phyloP scores from a whole-genome alignment of 2,113 vertebrate species.

The Oreotrochilus melanogaster region DNA sequence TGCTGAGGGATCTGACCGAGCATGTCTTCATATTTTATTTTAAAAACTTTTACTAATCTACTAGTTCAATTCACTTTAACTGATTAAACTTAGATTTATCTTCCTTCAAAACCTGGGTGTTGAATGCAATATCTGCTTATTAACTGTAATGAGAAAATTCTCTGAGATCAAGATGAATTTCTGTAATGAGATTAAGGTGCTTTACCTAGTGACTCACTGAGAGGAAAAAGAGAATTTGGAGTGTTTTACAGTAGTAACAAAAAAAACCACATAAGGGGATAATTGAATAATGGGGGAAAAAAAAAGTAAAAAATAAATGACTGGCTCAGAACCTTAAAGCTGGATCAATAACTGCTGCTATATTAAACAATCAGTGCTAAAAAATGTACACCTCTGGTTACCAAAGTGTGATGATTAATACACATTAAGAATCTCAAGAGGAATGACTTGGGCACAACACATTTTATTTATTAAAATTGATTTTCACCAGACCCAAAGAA shows the following conservation, averaged over 20 bases:
- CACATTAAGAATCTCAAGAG: background rate
- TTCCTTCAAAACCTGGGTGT: background rate
- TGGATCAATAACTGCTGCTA: background rate
- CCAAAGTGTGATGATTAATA: background rate
- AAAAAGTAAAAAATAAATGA: background rate
- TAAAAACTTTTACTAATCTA: background rate
- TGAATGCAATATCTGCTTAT: background rate
- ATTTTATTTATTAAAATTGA: background rate
- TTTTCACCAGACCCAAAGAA: background rate
- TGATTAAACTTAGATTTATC: background rate
- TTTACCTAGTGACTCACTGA: background rate
- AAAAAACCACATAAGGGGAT: background rate
- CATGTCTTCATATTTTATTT: background rate
- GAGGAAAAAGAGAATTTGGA: background rate
- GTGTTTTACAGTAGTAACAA: background rate
- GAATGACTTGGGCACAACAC: background rate
- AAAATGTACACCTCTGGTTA: background rate
- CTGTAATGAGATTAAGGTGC: background rate
- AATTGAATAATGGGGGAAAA: background rate
- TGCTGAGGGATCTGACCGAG: background rate
- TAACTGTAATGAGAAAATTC: background rate
- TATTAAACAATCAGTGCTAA: background rate
- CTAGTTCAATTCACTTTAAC: background rate
- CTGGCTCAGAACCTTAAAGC: background rate
- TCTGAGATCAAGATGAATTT: background rate